phyloP scores from a whole-genome alignment of 2,113 vertebrate genomes.

The Hymenochirus boettgeri region DNA sequence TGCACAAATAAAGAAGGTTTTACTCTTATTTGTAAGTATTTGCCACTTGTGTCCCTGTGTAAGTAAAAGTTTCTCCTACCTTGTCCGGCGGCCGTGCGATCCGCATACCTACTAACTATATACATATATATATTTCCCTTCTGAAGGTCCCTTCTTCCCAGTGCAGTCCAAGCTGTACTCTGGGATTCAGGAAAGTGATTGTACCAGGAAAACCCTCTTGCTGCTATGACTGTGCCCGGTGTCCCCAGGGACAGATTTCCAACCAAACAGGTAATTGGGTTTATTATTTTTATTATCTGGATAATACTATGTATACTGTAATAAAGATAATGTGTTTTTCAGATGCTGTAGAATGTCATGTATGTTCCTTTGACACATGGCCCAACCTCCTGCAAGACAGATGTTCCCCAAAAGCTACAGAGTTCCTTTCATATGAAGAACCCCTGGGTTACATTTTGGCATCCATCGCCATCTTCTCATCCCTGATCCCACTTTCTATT shows the following conservation, averaged over 20 bases:
- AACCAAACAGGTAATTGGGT: neutral
- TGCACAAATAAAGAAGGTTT: no score
- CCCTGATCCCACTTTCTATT: conserved; percentile 43
- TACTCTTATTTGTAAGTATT: no score
- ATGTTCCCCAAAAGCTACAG: conserved; percentile 51
- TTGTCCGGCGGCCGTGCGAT: no score
- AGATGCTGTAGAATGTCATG: conserved; percentile 52
- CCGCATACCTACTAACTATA: no score
- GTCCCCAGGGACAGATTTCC: neutral
- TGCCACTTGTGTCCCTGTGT: no score
- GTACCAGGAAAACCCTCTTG: neutral
- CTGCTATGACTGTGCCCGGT: neutral
- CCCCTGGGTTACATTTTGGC: conserved; percentile 48
- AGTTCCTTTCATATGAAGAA: conserved; percentile 53
- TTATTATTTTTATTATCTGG: neutral
- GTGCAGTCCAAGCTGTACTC: neutral
- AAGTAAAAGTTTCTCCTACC: no score
- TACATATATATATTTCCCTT: no score
- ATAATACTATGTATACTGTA: no score
- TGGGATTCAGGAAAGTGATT: neutral
- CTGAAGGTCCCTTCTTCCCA: neutral
- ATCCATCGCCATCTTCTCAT: conserved; percentile 46
- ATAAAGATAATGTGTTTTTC: neutral
- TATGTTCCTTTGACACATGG: conserved; percentile 51
- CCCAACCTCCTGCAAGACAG: conserved; percentile 52